These are phyloP conservation scores for Leptodactylus fuscus DNA, from an alignment of 2,113 vertebrate species.

Conservation along the genomic window DNA sequence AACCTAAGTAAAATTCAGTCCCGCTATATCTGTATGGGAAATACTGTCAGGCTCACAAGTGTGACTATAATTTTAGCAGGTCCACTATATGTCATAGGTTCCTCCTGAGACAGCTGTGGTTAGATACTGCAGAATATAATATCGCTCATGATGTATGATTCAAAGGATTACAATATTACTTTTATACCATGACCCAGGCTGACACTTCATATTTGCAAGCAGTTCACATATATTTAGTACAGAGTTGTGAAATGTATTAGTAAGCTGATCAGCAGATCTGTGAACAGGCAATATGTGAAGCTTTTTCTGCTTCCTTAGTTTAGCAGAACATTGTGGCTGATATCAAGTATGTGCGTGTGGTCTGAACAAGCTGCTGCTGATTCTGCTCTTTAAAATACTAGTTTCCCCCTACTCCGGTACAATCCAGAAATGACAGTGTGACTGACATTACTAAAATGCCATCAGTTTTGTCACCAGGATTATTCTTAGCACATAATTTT, in stretches of 20 bases:
- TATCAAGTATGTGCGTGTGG: constrained; percentile 38
- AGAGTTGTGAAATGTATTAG: constrained; percentile 57
- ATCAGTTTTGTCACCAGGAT: background rate
- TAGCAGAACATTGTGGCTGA: constrained; percentile 40
- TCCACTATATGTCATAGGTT: background rate
- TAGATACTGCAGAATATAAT: background rate
- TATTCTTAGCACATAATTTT: background rate
- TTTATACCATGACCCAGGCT: constrained; percentile 24
- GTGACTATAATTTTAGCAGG: constrained; percentile 1
- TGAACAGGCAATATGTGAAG: constrained; percentile 27
- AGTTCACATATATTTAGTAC: constrained; percentile 47
- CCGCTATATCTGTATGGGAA: background rate
- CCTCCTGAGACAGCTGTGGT: background rate
- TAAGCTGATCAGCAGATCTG: constrained; percentile 52
- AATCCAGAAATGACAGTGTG: constrained; percentile 43
- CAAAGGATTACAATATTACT: background rate
- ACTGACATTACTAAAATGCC: constrained; percentile 24
- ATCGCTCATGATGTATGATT: constrained; percentile 1
- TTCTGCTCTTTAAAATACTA: background rate
- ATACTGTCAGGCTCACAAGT: too few relatives aligned
- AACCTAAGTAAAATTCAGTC: background rate
- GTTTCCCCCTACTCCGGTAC: background rate
- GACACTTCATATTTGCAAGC: constrained; percentile 2
- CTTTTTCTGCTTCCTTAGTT: constrained; percentile 57
- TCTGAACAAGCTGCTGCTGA: constrained; percentile 47